Evolutionary conservation across 2,113 vertebrate species (phyloP).

Genomic region (Syngnathus typhle): DNA sequence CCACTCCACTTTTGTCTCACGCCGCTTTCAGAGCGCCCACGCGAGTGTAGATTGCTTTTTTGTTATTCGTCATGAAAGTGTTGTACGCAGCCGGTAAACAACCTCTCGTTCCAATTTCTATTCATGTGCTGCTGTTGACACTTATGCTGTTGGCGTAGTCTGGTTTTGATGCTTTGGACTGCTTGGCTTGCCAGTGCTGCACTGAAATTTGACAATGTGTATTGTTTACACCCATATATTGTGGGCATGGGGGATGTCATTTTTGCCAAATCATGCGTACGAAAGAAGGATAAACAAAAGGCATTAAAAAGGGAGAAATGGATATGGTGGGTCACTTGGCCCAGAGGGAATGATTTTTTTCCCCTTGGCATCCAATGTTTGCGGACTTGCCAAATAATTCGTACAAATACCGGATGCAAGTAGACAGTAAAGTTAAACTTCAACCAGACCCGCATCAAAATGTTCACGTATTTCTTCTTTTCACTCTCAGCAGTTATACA

Average conservation of each 20-base stretch:
- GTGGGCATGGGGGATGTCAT: background rate
- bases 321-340: background rate
- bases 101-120: slow-evolving; percentile 2
- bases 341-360: background rate
- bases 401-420: too few relatives aligned
- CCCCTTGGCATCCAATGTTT: too few relatives aligned
- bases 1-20: slow-evolving; percentile 39
- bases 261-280: background rate
- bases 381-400: too few relatives aligned
- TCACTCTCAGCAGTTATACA: too few relatives aligned
- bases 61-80: slow-evolving; percentile 31
- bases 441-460: too few relatives aligned
- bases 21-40: slow-evolving; percentile 28
- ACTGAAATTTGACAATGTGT: background rate
- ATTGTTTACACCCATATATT: background rate
- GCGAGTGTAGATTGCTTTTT: slow-evolving; percentile 25
- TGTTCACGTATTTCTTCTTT: too few relatives aligned
- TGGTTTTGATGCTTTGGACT: slow-evolving; percentile 10
- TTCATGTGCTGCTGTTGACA: slow-evolving; percentile 6
- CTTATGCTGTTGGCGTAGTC: slow-evolving; percentile 17
- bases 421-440: too few relatives aligned
- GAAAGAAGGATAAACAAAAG: background rate
- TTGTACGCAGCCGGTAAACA: slow-evolving; percentile 6
- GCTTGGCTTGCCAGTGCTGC: slow-evolving; percentile 27
- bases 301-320: background rate